A percentile compares a stretch with the other conserved stretches of the same genome.
These are phyloP conservation scores for Callyntrura guangdongensis DNA, from an alignment of 2,888 invertebrate genomes.

Conservation along the genomic window DNA sequence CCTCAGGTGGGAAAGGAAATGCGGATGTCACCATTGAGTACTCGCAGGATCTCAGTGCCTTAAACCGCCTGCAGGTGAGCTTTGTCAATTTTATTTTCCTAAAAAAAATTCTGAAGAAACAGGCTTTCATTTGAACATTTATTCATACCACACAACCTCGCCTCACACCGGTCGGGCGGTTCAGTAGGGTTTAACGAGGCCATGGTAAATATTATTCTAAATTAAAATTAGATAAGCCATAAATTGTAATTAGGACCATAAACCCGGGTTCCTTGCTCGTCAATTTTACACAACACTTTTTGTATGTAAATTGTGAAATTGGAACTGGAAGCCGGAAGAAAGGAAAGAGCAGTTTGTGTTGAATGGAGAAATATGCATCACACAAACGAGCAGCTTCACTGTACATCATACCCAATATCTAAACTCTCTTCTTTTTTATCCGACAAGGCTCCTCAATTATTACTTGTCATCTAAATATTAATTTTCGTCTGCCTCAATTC, in stretches of 20 bases:
- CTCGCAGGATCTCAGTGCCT: conserved; percentile 96
- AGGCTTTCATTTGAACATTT: neutral
- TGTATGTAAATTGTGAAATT: conserved; percentile 6
- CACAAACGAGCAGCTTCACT: too few relatives aligned
- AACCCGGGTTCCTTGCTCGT: neutral
- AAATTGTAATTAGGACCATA: conserved; percentile 13
- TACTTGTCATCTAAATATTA: conserved; percentile 48
- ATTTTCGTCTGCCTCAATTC: neutral
- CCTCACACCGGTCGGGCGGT: too few relatives aligned
- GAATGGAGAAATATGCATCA: too few relatives aligned
- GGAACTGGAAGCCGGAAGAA: conserved; percentile 59
- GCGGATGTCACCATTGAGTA: conserved; percentile 98
- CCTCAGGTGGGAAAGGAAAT: conserved; percentile 90
- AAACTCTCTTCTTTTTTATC: neutral
- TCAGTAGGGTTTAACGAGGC: too few relatives aligned
- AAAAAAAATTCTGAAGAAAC: too few relatives aligned
- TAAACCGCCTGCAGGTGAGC: conserved; percentile 97
- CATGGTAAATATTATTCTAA: too few relatives aligned
- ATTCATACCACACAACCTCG: neutral
- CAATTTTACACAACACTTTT: neutral
- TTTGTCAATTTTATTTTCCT: neutral
- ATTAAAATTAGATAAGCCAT: conserved; percentile 8
- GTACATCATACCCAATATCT: neutral
- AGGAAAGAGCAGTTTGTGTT: neutral
- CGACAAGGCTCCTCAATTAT: conserved; percentile 36